phyloP scores from a whole-genome alignment of 92 coral and sea anemone species.

The Palythoa heliodiscus region DNA sequence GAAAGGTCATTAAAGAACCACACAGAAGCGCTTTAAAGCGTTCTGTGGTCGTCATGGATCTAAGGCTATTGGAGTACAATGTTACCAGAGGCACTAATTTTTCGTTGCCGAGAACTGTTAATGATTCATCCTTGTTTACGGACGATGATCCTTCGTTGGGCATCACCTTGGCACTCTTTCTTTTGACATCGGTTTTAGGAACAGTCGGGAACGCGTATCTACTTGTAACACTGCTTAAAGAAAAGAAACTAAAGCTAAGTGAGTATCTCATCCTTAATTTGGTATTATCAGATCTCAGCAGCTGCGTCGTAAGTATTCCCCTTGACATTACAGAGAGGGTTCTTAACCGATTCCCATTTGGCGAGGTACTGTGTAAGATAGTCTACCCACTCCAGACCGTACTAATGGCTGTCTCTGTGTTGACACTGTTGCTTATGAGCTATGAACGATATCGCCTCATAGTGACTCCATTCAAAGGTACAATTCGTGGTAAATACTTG shows the following conservation, averaged over 20 bases:
- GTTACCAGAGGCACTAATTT: conserved; percentile 4
- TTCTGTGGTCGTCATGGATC: neutral
- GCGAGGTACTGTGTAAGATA: conserved; percentile 60
- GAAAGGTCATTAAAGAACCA: neutral
- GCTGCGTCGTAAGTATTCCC: conserved; percentile 61
- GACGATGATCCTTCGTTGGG: conserved; percentile 13
- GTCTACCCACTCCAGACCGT: conserved; percentile 79
- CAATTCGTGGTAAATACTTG: conserved; percentile 47
- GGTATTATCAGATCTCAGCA: conserved; percentile 41
- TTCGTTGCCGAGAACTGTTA: neutral
- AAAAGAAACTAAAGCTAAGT: conserved; percentile 5
- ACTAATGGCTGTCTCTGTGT: conserved; percentile 59
- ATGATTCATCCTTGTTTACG: neutral
- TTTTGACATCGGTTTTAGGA: conserved; percentile 16
- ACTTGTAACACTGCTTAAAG: conserved; percentile 9
- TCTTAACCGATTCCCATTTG: conserved; percentile 62
- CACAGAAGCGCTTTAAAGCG: neutral
- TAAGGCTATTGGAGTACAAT: neutral
- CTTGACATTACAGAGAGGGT: conserved; percentile 68
- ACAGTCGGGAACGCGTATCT: conserved; percentile 19
- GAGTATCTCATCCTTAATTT: conserved; percentile 49
- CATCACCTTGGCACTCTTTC: neutral
- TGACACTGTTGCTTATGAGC: conserved; percentile 74
- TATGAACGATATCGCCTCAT: conserved; percentile 71
- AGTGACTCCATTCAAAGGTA: conserved; percentile 68